phyloP scores from a whole-genome alignment of 2,888 invertebrate species.

The Dicroscelio sp. region DNA sequence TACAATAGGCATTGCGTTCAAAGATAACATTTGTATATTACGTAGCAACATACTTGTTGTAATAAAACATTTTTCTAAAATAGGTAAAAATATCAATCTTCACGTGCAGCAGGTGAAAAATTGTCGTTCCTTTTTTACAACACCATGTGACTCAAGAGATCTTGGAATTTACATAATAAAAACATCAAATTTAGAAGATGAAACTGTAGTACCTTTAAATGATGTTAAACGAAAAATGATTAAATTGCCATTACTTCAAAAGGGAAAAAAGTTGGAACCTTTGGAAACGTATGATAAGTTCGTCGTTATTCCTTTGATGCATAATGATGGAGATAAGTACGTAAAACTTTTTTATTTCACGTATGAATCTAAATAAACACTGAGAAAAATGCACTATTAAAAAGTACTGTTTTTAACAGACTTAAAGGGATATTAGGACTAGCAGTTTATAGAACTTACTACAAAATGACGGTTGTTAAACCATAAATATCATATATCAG shows the following conservation, averaged over 20 bases:
- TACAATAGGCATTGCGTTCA: not conserved
- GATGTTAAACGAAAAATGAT: slow-evolving; percentile 5
- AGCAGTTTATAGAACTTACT: too few species aligned
- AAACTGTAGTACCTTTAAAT: not conserved
- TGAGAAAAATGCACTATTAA: too few species aligned
- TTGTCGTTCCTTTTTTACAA: not conserved
- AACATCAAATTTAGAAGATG: not conserved
- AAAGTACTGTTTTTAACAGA: too few species aligned
- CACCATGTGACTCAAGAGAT: slow-evolving; percentile 20
- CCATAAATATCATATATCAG: too few species aligned
- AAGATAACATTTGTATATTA: slow-evolving; percentile 10
- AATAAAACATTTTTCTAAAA: not conserved
- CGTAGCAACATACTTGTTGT: not conserved
- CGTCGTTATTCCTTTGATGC: not conserved
- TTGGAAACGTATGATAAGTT: not conserved
- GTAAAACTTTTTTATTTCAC: not conserved
- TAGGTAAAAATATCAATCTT: not conserved
- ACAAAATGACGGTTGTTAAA: too few species aligned
- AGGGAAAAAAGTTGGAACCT: not conserved
- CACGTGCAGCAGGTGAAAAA: not conserved
- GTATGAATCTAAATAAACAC: too few species aligned
- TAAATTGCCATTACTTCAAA: not conserved
- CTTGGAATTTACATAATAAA: slow-evolving; percentile 7
- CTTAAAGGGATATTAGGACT: too few species aligned
- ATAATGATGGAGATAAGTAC: not conserved